phyloP scores from a whole-genome alignment of 2,888 invertebrate genomes.

The Cerastoderma edule region DNA sequence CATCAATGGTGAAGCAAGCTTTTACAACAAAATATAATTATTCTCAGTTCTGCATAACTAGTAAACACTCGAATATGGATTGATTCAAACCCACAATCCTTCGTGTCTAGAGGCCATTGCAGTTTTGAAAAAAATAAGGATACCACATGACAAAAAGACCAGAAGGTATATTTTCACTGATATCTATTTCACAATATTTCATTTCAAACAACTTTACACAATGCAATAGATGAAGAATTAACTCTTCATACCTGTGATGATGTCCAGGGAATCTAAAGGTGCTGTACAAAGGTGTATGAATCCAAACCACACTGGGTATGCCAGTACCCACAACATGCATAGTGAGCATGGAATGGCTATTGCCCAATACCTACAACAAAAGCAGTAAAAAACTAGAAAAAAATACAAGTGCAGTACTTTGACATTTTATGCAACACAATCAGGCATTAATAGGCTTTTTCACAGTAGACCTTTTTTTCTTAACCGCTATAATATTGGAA shows the following conservation, averaged over 20 bases:
- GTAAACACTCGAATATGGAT: too few relatives aligned
- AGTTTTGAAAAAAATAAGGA: neutral
- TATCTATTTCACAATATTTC: neutral
- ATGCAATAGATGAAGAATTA: too few relatives aligned
- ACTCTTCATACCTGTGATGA: conserved; percentile 78
- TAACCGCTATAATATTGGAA: too few relatives aligned
- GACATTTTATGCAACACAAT: too few relatives aligned
- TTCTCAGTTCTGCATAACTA: too few relatives aligned
- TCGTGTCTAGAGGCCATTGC: neutral
- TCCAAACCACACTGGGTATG: conserved; percentile 90
- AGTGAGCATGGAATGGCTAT: conserved; percentile 93
- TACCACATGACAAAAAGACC: neutral
- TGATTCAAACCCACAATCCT: too few relatives aligned
- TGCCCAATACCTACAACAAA: conserved; percentile 89
- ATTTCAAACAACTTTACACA: neutral
- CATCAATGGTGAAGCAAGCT: too few relatives aligned
- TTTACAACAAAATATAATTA: too few relatives aligned
- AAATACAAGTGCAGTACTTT: too few relatives aligned
- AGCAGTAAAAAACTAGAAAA: too few relatives aligned
- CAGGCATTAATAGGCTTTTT: too few relatives aligned
- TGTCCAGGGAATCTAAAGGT: conserved; percentile 79
- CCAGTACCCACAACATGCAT: conserved; percentile 89
- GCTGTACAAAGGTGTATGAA: conserved; percentile 91
- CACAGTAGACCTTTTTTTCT: too few relatives aligned
- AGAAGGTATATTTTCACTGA: neutral